These are phyloP conservation scores for Drosophila micromelanica DNA, from an alignment of 1,140 invertebrate species.

Conservation along the genomic window DNA sequence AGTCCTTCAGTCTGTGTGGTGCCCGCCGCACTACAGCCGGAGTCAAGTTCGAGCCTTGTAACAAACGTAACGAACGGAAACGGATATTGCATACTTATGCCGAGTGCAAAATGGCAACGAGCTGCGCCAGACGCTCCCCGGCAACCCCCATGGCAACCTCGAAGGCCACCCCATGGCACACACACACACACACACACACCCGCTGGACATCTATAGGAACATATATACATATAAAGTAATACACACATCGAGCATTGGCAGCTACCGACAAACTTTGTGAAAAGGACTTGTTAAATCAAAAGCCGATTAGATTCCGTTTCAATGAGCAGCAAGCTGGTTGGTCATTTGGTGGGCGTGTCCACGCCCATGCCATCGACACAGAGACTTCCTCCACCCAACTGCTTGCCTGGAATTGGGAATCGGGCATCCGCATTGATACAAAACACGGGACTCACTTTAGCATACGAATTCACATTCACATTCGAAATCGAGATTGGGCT, in stretches of 20 bases:
- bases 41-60: conserved; percentile 62
- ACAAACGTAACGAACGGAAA: conserved; percentile 79
- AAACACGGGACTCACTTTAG: conserved; percentile 31
- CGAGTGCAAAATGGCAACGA: conserved; percentile 74
- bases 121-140: conserved; percentile 40
- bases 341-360: conserved; percentile 69
- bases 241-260: conserved; percentile 52
- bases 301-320: conserved; percentile 82
- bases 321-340: conserved; percentile 77
- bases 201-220: neutral
- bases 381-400: too few species aligned
- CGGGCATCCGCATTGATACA: conserved; percentile 13
- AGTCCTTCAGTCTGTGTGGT: conserved; percentile 34
- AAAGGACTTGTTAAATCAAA: conserved; percentile 81
- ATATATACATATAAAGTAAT: conserved; percentile 30
- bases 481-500: conserved; percentile 13
- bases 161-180: neutral
- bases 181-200: neutral
- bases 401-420: neutral
- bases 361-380: neutral
- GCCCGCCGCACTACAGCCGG: conserved; percentile 12
- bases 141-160: conserved; percentile 8
- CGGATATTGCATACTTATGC: conserved; percentile 81
- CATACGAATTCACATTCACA: conserved; percentile 21
- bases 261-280: conserved; percentile 71